Conservation (phyloP, 2,113 vertebrate species). For the Octodon degus region DNA sequence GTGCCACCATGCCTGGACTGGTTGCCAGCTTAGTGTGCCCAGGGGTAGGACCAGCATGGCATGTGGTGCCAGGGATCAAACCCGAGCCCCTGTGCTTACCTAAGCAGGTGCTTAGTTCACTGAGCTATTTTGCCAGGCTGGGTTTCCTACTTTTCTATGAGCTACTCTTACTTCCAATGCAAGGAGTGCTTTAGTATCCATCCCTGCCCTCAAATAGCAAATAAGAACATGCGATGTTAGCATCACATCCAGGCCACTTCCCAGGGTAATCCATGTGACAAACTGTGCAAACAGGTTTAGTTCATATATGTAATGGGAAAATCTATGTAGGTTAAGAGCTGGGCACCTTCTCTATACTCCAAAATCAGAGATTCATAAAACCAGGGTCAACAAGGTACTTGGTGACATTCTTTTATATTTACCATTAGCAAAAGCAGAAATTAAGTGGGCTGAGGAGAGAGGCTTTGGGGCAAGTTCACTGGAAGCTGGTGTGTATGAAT, state of each 20-base stretch:
- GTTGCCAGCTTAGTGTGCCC: no score
- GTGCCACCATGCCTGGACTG: no score
- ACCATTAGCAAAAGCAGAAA: not conserved
- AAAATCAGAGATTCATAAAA: not conserved
- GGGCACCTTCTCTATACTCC: not conserved
- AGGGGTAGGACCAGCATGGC: no score
- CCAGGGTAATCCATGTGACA: not conserved
- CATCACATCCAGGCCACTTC: conserved; percentile 32
- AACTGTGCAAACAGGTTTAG: not conserved
- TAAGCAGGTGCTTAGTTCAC: no score
- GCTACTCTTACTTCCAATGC: not conserved
- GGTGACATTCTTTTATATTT: not conserved
- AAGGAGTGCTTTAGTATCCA: not conserved
- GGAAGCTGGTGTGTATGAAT: not conserved
- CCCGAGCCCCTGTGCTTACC: no score
- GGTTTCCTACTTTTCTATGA: not conserved
- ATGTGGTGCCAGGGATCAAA: no score
- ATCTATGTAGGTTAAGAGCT: not conserved
- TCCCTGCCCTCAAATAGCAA: not conserved
- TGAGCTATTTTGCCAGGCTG: not conserved
- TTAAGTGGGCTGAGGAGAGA: not conserved
- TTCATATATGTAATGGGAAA: not conserved
- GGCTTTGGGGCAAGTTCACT: not conserved
- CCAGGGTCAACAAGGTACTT: not conserved
- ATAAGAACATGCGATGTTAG: conserved; percentile 9